Evolutionary conservation across 2,113 vertebrate species (phyloP).

Genomic region (Ellobius talpinus): DNA sequence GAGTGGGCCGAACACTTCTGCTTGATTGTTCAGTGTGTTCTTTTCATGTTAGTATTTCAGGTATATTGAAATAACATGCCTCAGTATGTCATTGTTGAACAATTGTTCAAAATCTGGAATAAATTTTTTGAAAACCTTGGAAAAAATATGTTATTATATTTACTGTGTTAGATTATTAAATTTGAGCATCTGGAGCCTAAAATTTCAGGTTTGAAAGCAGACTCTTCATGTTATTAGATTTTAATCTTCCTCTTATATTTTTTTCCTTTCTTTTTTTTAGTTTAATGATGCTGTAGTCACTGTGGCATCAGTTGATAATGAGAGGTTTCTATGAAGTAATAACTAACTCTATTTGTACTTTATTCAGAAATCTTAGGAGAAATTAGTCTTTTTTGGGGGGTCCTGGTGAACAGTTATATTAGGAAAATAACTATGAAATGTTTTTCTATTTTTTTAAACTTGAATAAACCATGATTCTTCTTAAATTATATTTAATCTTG

Average conservation of each 20-base stretch:
- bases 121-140: not conserved
- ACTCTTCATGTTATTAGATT: not conserved
- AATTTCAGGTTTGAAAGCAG: constrained; percentile 23
- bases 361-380: not conserved
- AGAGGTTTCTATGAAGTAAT: not conserved
- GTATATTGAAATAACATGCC: not conserved
- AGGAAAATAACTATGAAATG: not conserved
- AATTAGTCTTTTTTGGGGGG: not conserved
- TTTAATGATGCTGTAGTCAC: not conserved
- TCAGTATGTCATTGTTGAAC: not conserved
- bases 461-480: not conserved
- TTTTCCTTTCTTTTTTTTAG: not conserved
- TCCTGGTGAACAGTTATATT: not conserved
- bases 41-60: not conserved
- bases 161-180: not conserved
- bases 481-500: constrained; percentile 34
- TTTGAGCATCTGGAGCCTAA: not conserved
- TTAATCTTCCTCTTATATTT: constrained; percentile 26
- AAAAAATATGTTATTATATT: not conserved
- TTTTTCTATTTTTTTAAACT: not conserved
- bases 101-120: not conserved
- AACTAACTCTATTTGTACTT: not conserved
- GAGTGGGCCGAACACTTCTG: not conserved
- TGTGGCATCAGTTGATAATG: not conserved
- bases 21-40: not conserved